Percentiles rank a stretch among this genome's conserved stretches.
Evolutionary conservation across 2,113 vertebrate species (phyloP).

Genomic region (Phylloscopus trochilus): DNA sequence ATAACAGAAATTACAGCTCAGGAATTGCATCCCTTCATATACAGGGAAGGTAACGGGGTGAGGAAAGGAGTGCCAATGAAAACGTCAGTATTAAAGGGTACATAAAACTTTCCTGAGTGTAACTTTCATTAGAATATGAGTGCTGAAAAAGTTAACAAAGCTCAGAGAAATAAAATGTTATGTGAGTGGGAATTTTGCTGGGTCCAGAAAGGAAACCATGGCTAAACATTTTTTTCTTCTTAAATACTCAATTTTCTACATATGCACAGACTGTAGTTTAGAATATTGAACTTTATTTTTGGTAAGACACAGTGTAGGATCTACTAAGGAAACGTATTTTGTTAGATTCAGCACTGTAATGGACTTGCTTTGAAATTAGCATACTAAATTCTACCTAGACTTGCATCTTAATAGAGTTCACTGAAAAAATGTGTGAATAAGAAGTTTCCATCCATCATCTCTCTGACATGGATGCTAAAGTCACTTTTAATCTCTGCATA

Average conservation of each 20-base stretch:
- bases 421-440: conserved; percentile 26
- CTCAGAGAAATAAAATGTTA: background rate
- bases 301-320: background rate
- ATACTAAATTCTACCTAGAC: background rate
- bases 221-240: background rate
- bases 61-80: background rate
- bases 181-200: background rate
- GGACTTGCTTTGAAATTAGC: conserved; percentile 35
- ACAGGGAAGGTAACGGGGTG: background rate
- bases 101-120: background rate
- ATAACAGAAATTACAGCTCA: background rate
- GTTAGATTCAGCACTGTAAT: background rate
- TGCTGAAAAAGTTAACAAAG: background rate
- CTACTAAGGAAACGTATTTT: background rate
- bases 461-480: conserved; percentile 26
- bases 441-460: conserved; percentile 43
- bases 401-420: conserved; percentile 36
- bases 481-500: conserved; percentile 49
- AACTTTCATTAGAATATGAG: background rate
- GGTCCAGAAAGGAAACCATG: background rate
- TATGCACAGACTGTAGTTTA: background rate
- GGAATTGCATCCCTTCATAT: background rate
- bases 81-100: background rate
- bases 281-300: background rate
- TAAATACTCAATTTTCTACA: background rate